Conservation (phyloP, 1,140 invertebrate species). For the Geopemphigus sp. region DNA sequence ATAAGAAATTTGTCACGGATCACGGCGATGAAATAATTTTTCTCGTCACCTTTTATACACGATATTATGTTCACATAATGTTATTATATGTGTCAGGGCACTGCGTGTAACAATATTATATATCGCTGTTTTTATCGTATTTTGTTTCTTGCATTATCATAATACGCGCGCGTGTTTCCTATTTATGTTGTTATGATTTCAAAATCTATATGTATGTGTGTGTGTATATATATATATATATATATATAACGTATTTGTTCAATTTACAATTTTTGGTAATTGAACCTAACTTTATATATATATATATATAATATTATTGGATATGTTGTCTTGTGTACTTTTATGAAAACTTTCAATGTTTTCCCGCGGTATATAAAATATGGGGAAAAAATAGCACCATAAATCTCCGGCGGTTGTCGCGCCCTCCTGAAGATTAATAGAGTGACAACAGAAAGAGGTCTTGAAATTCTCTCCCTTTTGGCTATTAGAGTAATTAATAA, state of each 20-base stretch:
- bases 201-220: background rate
- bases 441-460: constrained; percentile 49
- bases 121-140: background rate
- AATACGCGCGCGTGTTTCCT: too few relatives aligned
- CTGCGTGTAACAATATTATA: background rate
- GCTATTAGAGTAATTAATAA: constrained; percentile 50
- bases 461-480: constrained; percentile 46
- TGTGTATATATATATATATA: background rate
- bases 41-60: background rate
- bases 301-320: background rate
- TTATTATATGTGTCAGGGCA: background rate
- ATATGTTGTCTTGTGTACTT: background rate
- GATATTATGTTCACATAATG: constrained; percentile 9
- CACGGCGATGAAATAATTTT: constrained; percentile 5
- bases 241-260: background rate
- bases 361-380: constrained; percentile 26
- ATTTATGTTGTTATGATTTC: too few relatives aligned
- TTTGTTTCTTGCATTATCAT: background rate
- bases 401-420: constrained; percentile 40
- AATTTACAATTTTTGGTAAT: constrained; percentile 18
- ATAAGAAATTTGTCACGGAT: constrained; percentile 23
- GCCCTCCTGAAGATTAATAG: constrained; percentile 40
- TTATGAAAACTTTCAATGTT: constrained; percentile 1
- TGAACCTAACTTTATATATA: too few relatives aligned
- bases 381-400: constrained; percentile 45